Conservation (phyloP, 2,113 vertebrate species). For the Muntiacus reevesi region DNA sequence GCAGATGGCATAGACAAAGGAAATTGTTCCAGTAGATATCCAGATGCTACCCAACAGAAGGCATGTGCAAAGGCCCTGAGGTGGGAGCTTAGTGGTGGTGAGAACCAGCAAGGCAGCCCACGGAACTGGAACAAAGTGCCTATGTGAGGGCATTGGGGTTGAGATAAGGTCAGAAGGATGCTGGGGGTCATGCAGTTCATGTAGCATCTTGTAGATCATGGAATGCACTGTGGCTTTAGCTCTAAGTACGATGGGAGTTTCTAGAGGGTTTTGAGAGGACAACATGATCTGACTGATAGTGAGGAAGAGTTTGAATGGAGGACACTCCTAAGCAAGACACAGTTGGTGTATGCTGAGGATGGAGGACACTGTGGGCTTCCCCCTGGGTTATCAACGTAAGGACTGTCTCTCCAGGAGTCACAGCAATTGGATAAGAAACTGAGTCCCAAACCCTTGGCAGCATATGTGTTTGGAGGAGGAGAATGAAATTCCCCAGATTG, state of each 20-base stretch:
- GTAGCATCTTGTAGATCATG: rapidly evolving
- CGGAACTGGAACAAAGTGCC: background rate
- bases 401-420: background rate
- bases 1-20: rapidly evolving
- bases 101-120: background rate
- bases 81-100: background rate
- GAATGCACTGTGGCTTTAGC: background rate
- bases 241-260: background rate
- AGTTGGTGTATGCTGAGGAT: rapidly evolving
- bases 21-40: rapidly evolving
- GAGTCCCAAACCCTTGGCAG: rapidly evolving
- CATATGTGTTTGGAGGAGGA: background rate
- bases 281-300: background rate
- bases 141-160: rapidly evolving
- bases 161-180: background rate
- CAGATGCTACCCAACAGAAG: background rate
- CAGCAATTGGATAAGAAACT: rapidly evolving
- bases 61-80: background rate
- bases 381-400: background rate
- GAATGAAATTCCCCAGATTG: background rate
- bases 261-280: background rate
- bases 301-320: background rate
- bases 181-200: background rate
- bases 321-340: background rate
- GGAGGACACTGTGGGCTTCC: background rate